A percentile compares a stretch with the other conserved stretches of the same genome.
Conservation (phyloP, 2,113 vertebrate genomes). For the Colaptes auratus region DNA sequence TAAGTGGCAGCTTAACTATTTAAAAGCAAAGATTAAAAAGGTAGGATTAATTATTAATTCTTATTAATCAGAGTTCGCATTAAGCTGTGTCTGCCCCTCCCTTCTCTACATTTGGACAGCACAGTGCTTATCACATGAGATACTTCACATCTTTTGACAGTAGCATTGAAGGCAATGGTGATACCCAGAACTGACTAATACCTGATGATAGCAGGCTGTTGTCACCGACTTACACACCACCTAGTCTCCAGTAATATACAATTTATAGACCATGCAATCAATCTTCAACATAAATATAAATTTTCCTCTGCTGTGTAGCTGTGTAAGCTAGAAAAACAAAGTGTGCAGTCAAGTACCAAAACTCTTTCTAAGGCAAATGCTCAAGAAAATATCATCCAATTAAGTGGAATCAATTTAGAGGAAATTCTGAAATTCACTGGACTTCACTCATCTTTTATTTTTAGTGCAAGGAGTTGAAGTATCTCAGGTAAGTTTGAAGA, state of each 20-base stretch:
- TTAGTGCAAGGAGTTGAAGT: too few relatives aligned
- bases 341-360: background rate
- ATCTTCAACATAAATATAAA: background rate
- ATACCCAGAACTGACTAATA: background rate
- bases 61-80: conserved; percentile 8
- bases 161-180: background rate
- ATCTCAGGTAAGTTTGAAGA: background rate
- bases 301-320: background rate
- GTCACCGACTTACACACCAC: background rate
- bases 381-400: background rate
- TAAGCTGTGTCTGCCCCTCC: background rate
- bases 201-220: background rate
- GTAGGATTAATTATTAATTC: conserved; percentile 54
- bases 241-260: background rate
- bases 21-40: conserved; percentile 36
- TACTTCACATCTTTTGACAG: background rate
- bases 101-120: background rate
- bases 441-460: too few relatives aligned
- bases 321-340: background rate
- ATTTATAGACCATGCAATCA: background rate
- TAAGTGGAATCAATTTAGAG: background rate
- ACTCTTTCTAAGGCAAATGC: background rate
- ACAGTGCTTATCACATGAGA: background rate
- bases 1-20: conserved; percentile 44
- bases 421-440: background rate